Evolutionary conservation across 2,113 vertebrate genomes (phyloP).

Genomic region (Hoplias malabaricus): DNA sequence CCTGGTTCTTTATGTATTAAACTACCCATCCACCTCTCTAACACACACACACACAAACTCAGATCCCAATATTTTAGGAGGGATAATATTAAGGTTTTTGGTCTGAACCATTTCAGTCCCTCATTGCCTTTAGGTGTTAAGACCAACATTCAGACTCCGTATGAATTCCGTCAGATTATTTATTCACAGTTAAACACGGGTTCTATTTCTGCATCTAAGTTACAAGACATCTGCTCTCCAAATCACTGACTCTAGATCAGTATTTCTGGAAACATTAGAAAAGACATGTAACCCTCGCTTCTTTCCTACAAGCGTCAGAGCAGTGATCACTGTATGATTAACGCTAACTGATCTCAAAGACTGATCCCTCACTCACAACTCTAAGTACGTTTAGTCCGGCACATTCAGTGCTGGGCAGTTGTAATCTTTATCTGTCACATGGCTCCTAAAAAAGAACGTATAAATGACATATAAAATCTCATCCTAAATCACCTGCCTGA

Average conservation of each 20-base stretch:
- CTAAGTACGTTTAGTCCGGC: constrained; percentile 68
- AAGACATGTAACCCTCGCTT: background rate
- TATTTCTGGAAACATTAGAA: background rate
- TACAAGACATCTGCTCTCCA: background rate
- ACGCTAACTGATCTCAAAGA: constrained; percentile 28
- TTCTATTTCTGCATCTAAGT: background rate
- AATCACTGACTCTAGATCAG: constrained; percentile 14
- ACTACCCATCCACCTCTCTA: too few relatives aligned
- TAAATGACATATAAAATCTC: constrained; percentile 71
- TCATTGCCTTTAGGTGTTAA: background rate
- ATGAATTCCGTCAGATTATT: too few relatives aligned
- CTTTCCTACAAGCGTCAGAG: constrained; percentile 15
- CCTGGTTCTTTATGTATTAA: too few relatives aligned
- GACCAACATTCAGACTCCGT: background rate
- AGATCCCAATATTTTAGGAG: too few relatives aligned
- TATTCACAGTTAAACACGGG: background rate
- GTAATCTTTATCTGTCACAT: constrained; percentile 76
- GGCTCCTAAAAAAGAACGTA: constrained; percentile 74
- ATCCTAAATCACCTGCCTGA: constrained; percentile 25
- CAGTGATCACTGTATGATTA: constrained; percentile 24
- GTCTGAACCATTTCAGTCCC: too few relatives aligned
- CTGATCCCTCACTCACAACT: constrained; percentile 35
- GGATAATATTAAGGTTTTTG: too few relatives aligned
- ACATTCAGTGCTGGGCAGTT: constrained; percentile 69
- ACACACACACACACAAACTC: too few relatives aligned